phyloP scores from a whole-genome alignment of 2,888 invertebrate genomes.

The Napeogenes sylphis region DNA sequence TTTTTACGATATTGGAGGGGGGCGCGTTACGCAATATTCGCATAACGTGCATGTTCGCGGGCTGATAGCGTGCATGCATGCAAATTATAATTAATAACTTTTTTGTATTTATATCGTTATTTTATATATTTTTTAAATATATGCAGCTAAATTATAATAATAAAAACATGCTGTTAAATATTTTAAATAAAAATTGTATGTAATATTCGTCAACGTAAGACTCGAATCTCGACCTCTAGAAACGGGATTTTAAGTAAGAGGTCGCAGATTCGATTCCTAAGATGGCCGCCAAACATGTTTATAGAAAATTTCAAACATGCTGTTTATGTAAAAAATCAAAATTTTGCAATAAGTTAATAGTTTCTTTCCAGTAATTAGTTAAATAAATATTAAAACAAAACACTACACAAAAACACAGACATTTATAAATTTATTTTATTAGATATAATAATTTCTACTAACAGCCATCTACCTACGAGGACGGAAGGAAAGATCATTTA shows the following conservation, averaged over 20 bases:
- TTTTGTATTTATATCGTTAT: no score
- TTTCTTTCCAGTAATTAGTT: not conserved
- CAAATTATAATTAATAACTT: slow-evolving; percentile 24
- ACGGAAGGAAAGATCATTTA: not conserved
- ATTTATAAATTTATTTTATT: slow-evolving; percentile 40
- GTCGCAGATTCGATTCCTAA: no score
- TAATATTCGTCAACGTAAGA: no score
- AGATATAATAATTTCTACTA: slow-evolving; percentile 32
- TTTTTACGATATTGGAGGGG: slow-evolving; percentile 90
- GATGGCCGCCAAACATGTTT: no score
- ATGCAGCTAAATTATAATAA: no score
- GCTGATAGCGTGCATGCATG: slow-evolving; percentile 77
- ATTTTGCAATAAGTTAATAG: no score
- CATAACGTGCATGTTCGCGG: slow-evolving; percentile 86
- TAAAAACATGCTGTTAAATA: not conserved
- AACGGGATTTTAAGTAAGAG: no score
- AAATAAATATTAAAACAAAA: not conserved
- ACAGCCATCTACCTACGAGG: slow-evolving; percentile 10
- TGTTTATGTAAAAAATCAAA: no score
- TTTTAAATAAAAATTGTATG: no score
- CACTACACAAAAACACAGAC: slow-evolving; percentile 42
- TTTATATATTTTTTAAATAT: no score
- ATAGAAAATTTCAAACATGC: no score
- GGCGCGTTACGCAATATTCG: slow-evolving; percentile 90
- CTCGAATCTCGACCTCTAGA: no score